Conservation (phyloP, 2,113 vertebrate genomes). For the Bungarus multicinctus region DNA sequence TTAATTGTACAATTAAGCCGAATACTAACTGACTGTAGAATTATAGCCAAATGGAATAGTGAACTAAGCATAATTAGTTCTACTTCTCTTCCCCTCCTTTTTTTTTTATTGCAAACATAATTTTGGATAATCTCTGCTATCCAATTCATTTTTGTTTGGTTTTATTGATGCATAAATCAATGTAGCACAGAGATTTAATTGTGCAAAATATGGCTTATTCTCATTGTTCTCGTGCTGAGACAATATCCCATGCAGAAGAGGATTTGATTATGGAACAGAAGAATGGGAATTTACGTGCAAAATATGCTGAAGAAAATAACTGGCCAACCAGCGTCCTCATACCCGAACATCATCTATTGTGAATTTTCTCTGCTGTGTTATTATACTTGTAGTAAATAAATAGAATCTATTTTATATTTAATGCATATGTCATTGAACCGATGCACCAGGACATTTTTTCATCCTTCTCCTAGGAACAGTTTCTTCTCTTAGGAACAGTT, state of each 20-base stretch:
- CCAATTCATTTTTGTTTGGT: conserved; percentile 50
- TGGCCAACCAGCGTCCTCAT: rapidly evolving
- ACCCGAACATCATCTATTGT: not conserved
- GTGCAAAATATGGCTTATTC: not conserved
- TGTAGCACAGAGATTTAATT: conserved; percentile 23
- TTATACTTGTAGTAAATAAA: not conserved
- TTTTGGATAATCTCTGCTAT: conserved; percentile 45
- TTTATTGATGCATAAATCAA: conserved; percentile 50
- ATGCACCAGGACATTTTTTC: not conserved
- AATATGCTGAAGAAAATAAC: not conserved
- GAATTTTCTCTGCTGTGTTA: not conserved
- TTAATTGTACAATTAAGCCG: conserved; percentile 67
- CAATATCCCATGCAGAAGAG: conserved; percentile 24
- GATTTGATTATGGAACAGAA: rapidly evolving
- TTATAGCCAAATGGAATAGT: conserved; percentile 52
- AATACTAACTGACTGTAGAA: conserved; percentile 56
- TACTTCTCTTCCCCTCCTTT: not conserved
- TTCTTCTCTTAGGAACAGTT: not conserved
- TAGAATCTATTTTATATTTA: not conserved
- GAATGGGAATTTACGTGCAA: too few species aligned
- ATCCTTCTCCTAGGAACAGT: not conserved
- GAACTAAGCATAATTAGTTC: conserved; percentile 53
- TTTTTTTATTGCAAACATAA: conserved; percentile 33
- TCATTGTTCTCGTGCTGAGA: not conserved
- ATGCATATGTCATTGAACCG: not conserved